A percentile compares a stretch with the other conserved stretches of the same genome.
Evolutionary conservation across 2,888 invertebrate genomes (phyloP).

Genomic region (Electrophaes corylata): DNA sequence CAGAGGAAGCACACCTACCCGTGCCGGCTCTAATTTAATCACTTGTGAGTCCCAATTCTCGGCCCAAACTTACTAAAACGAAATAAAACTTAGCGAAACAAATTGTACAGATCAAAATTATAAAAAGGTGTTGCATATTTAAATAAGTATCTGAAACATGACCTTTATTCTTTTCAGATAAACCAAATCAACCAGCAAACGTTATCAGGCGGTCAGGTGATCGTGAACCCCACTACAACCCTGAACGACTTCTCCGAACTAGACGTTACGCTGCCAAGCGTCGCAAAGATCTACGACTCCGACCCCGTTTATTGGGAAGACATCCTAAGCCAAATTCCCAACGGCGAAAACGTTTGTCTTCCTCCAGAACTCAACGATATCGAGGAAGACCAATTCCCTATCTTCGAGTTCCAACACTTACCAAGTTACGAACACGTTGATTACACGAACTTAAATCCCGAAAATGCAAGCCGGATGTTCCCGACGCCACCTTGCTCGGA

Average conservation of each 20-base stretch:
- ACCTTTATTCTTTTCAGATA: slow-evolving; percentile 53
- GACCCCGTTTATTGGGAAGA: slow-evolving; percentile 54
- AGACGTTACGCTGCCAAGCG: slow-evolving; percentile 53
- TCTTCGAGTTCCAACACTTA: slow-evolving; percentile 43
- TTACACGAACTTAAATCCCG: slow-evolving; percentile 30
- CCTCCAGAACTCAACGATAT: no score
- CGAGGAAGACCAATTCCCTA: slow-evolving; percentile 32
- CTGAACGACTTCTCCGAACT: slow-evolving; percentile 50
- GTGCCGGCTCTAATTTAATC: no score
- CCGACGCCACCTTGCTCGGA: slow-evolving; percentile 69
- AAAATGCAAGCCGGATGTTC: slow-evolving; percentile 39
- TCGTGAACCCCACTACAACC: slow-evolving; percentile 51
- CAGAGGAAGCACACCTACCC: no score
- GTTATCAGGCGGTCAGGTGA: slow-evolving; percentile 66
- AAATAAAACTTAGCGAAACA: no score
- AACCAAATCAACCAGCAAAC: slow-evolving; percentile 64
- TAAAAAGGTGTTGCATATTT: not conserved
- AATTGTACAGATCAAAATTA: not conserved
- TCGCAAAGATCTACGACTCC: slow-evolving; percentile 52
- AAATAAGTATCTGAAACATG: not conserved
- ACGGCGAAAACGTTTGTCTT: slow-evolving; percentile 41
- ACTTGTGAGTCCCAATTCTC: no score
- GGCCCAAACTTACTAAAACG: no score
- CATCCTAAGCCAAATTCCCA: slow-evolving; percentile 55
- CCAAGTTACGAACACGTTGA: slow-evolving; percentile 44